Conservation (phyloP, 2,797 vertebrate genomes). For the Orientallactaga sibirica region DNA sequence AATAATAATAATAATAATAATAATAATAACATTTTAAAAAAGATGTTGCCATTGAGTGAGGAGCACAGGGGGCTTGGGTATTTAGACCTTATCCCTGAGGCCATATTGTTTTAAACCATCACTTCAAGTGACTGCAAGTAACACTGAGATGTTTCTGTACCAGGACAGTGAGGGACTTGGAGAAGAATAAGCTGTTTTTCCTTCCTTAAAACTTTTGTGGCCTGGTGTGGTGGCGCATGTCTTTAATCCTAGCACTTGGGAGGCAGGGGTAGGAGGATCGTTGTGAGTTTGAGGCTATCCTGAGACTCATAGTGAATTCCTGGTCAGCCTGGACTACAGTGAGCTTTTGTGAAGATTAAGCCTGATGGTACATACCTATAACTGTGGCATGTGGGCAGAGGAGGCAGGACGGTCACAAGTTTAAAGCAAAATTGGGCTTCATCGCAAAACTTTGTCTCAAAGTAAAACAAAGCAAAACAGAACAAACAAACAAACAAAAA, state of each 20-base stretch:
- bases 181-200: not conserved
- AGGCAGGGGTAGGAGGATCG: not conserved
- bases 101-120: not conserved
- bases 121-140: not conserved
- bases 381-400: not conserved
- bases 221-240: too few relatives aligned
- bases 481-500: not conserved
- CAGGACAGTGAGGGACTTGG: not conserved
- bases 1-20: too few relatives aligned
- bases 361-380: too few relatives aligned
- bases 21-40: too few relatives aligned
- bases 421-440: not conserved
- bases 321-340: too few relatives aligned
- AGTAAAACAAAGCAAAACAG: not conserved
- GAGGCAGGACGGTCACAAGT: not conserved
- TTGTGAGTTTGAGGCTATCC: too few relatives aligned
- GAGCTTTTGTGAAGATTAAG: not conserved
- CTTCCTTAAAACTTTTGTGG: conserved; percentile 2
- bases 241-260: not conserved
- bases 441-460: not conserved
- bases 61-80: not conserved
- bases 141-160: not conserved
- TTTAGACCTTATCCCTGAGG: conserved; percentile 39
- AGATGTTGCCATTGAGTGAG: not conserved
- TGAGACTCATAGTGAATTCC: too few relatives aligned